Base-by-base conservation (phyloP, 2,888 invertebrate genomes). In the Clostera curtula region DNA sequence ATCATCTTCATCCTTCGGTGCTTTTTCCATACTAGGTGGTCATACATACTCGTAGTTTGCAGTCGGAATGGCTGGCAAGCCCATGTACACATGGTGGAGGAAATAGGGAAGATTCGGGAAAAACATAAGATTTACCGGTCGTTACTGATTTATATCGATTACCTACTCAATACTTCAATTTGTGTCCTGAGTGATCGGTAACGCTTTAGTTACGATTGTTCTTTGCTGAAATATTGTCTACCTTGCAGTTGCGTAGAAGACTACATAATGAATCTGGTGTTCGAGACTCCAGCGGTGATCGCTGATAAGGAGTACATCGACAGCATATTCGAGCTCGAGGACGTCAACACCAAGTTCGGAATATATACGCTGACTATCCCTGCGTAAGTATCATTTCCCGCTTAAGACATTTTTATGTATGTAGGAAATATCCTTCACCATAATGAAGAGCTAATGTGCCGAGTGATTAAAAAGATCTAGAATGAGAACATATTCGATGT, bases 251-350 rank as follows among this genome's bases (percentile, higher is more conserved):
- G 82, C 31, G 82, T 83, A n/a, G 80, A 83, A 43, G 82, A 83
- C 39, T 82, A 80, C 47, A 77, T 83, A 11, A 75, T 80, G 82
- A 79, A 82, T 34, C 46, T 77, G 28, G 73, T 83, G 12, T 83
- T 75, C 25, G 82, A 83, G 43, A 77, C 73, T 1, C 82, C 80
- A 3, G 80, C 80, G 0, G 51, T 72, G 2, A 65, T 68, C 1
- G 82, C 79, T 1, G 75, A 77, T 28, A 56, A 57, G 6, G 69
- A 72, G 24, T 82, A 79, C 30, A 36, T 83, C 0, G 54, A 76
- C 3, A 42, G 51, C 12, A 73, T 83, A 29, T 80, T 83, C 57
- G 70, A 56, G 3, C 56, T 83, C 1, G 82, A 82, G 36, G 76
- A 71, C 10, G 42, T 71, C 7, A 83, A 83, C 39, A 83, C 83